Evolutionary conservation across 2,113 vertebrate species (phyloP), one percentile per base, ranked within the genome.

Genomic region (Phalacrocorax carbo): DNA sequence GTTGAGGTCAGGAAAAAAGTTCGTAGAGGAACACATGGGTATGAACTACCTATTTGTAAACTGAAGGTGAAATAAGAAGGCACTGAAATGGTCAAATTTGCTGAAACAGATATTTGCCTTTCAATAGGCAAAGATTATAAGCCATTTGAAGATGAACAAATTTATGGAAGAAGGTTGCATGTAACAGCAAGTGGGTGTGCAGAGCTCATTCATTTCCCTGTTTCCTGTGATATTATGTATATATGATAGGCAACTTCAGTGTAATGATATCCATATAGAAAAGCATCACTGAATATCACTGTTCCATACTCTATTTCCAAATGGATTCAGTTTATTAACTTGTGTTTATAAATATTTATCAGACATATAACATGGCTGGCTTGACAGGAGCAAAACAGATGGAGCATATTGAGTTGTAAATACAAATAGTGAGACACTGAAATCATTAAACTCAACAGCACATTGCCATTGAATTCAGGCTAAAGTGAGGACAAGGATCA

Each of bases 321-420:
- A 71, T 88, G 7, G 72, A 60, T 92, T 75, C 69, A 60, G 36
- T 84, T 86, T 91, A 95, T 91, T 90, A 83, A 82, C 29, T 86
- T 81, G 23, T 52, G 60, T 81, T 86, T 88, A 83, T 90, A 90
- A 94, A 86, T 97, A 88, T 94, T 94, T 93, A 81, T 95, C 38
- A 62, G 68, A 66, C 23, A 27, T 88, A 60, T 66, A 73, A 85
- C 90, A 83, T 66, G 76, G 88, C 72, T 94, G 51, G 48, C 72
- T 95, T 92, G 94, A 94, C 93, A 91, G 83, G 26, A 93, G 55
- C n/a, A 66, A 62, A 91, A 83, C 62, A 80, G 46, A 77, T 88
- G 93, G 85, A 82, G 64, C 11, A 11, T 51, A 88, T 83, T 2
- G 1, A 71, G 26, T 61, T 69, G 70, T 85, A 89, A 89, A 91